These are phyloP conservation scores for Heliconius cydno DNA, from an alignment of 2,888 invertebrate species.

Conservation along the genomic window DNA sequence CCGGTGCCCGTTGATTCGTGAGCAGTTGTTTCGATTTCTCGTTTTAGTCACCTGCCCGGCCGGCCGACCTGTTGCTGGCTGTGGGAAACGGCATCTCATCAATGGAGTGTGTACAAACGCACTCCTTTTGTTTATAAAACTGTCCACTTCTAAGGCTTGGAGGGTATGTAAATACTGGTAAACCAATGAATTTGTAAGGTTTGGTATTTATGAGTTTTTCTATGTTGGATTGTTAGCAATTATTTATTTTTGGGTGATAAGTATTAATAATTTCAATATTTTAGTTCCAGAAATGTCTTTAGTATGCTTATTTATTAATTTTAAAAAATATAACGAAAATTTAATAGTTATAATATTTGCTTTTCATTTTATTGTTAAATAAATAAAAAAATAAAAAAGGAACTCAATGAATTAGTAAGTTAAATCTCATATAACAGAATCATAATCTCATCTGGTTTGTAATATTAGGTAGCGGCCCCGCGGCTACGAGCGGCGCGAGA, in stretches of 20 bases:
- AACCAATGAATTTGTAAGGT: slow-evolving; percentile 51
- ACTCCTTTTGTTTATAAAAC: slow-evolving; percentile 80
- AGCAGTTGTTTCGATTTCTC: slow-evolving; percentile 62
- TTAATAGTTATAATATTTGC: neutral
- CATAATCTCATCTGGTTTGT: slow-evolving; percentile 72
- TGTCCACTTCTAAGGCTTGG: slow-evolving; percentile 75
- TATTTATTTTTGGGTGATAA: slow-evolving; percentile 45
- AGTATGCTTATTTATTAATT: too few species aligned
- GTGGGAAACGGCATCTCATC: slow-evolving; percentile 77
- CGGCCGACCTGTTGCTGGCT: slow-evolving; percentile 61
- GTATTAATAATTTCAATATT: too few species aligned
- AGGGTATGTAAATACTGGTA: slow-evolving; percentile 66
- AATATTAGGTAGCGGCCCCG: slow-evolving; percentile 65
- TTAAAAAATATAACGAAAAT: too few species aligned
- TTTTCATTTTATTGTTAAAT: neutral
- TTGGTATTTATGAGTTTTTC: slow-evolving; percentile 52
- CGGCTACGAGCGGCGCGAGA: slow-evolving; percentile 54
- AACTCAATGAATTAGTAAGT: slow-evolving; percentile 68
- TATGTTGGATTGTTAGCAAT: slow-evolving; percentile 52
- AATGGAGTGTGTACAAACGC: slow-evolving; percentile 72
- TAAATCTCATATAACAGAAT: slow-evolving; percentile 76
- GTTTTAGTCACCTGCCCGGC: slow-evolving; percentile 69
- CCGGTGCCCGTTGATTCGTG: slow-evolving; percentile 51
- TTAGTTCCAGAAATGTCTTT: too few species aligned
- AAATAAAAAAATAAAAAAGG: slow-evolving; percentile 54